These are phyloP conservation scores for Desmophyllum pertusum DNA, from an alignment of 92 coral and sea anemone species.

Conservation along the genomic window DNA sequence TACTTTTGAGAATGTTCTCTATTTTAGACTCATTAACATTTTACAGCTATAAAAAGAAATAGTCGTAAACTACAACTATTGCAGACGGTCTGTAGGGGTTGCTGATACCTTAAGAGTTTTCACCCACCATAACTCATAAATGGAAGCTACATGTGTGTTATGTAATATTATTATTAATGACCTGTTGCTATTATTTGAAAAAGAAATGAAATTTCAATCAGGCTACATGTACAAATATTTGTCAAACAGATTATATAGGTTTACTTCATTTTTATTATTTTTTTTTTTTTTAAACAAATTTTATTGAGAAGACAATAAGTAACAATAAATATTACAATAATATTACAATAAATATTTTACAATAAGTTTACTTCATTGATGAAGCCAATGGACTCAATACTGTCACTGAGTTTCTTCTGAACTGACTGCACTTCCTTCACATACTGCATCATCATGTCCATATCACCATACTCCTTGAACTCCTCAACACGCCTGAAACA, in stretches of 20 bases:
- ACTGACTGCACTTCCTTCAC: constrained; percentile 94
- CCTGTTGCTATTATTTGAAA: not conserved
- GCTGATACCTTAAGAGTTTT: not conserved
- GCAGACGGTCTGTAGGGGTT: too few relatives aligned
- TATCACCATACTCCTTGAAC: constrained; percentile 96
- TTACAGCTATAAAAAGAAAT: too few relatives aligned
- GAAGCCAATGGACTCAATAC: constrained; percentile 86
- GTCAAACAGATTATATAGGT: not conserved
- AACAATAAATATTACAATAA: too few relatives aligned
- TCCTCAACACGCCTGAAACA: constrained; percentile 90
- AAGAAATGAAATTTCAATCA: not conserved
- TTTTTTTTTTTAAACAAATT: too few relatives aligned
- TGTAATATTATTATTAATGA: not conserved
- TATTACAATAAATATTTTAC: too few relatives aligned
- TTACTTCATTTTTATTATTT: constrained; percentile 99
- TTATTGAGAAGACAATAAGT: too few relatives aligned
- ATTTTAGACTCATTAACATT: too few relatives aligned
- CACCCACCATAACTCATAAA: too few relatives aligned
- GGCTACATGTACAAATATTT: too few relatives aligned
- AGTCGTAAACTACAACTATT: too few relatives aligned
- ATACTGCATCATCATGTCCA: constrained; percentile 98
- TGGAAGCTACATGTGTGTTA: not conserved
- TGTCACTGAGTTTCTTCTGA: constrained; percentile 91
- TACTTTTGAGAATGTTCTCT: too few relatives aligned
- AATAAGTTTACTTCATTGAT: constrained; percentile 82